Evolutionary conservation across 1,140 invertebrate species (phyloP).

Genomic region (Latrodectus geometricus): DNA sequence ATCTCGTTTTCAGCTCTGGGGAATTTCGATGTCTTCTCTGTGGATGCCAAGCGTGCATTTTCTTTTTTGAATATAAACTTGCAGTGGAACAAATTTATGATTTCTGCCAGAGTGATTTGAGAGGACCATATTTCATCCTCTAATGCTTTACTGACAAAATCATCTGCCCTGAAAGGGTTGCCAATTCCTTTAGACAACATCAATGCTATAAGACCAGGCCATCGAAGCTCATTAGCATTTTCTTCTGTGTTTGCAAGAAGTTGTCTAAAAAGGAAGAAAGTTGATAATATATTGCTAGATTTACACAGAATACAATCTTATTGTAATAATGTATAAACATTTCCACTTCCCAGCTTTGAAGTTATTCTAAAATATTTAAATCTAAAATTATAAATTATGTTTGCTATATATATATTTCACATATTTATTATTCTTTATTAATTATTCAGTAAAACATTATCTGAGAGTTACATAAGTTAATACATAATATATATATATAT

Average conservation of each 20-base stretch:
- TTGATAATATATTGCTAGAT: background rate
- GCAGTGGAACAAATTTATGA: slow-evolving; percentile 37
- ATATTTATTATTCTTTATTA: background rate
- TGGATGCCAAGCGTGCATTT: background rate
- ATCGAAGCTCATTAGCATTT: slow-evolving; percentile 5
- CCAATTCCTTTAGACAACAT: slow-evolving; percentile 25
- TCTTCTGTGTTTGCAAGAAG: slow-evolving; percentile 18
- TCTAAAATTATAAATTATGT: background rate
- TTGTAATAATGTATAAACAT: background rate
- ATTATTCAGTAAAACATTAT: background rate
- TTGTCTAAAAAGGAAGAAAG: slow-evolving; percentile 16
- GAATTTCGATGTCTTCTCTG: background rate
- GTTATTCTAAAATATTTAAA: background rate
- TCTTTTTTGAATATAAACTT: slow-evolving; percentile 37
- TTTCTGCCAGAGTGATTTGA: slow-evolving; percentile 34
- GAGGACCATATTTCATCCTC: slow-evolving; percentile 50
- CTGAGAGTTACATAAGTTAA: background rate
- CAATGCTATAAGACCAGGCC: slow-evolving; percentile 36
- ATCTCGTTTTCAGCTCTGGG: background rate
- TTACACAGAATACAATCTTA: background rate
- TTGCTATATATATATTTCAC: background rate
- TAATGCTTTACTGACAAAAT: slow-evolving; percentile 34
- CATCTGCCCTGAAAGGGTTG: slow-evolving; percentile 19
- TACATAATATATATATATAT: too few relatives aligned
- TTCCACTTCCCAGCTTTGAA: too few relatives aligned